Percentiles rank a stretch among this genome's conserved stretches.
Evolutionary conservation across 1,140 invertebrate species (phyloP).

Genomic region (Helicoverpa armigera): DNA sequence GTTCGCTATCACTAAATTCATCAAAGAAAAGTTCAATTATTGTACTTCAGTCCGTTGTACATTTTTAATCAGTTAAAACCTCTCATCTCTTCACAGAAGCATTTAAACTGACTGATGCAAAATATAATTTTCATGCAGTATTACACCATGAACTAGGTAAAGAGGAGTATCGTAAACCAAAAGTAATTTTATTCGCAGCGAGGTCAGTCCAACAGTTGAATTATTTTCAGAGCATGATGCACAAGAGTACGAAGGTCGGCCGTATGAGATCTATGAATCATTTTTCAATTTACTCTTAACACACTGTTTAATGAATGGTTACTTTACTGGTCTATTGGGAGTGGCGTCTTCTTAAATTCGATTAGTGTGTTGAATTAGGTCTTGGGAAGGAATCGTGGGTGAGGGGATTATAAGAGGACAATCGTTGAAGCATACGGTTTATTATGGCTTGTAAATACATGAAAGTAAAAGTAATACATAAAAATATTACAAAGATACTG

Average conservation of each 20-base stretch:
- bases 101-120: background rate
- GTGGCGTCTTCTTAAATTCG: background rate
- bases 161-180: conserved; percentile 61
- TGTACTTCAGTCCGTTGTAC: too few species aligned
- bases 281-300: conserved; percentile 47
- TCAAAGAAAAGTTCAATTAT: too few species aligned
- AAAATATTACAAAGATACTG: too few species aligned
- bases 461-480: too few species aligned
- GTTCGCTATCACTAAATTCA: too few species aligned
- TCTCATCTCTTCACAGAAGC: background rate
- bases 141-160: conserved; percentile 56
- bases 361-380: too few species aligned
- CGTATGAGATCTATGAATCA: conserved; percentile 58
- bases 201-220: conserved; percentile 61
- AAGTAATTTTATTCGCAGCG: conserved; percentile 59
- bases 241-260: conserved; percentile 65
- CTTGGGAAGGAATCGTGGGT: too few species aligned
- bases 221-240: conserved; percentile 76
- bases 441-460: too few species aligned
- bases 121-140: conserved; percentile 18
- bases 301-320: conserved; percentile 20
- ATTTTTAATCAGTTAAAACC: too few species aligned
- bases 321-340: conserved; percentile 1
- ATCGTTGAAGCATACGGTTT: too few species aligned
- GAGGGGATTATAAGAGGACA: too few species aligned